A percentile compares a stretch with the other conserved stretches of the same genome.
Evolutionary conservation across 2,888 invertebrate species (phyloP).

Genomic region (Protonemura montana): DNA sequence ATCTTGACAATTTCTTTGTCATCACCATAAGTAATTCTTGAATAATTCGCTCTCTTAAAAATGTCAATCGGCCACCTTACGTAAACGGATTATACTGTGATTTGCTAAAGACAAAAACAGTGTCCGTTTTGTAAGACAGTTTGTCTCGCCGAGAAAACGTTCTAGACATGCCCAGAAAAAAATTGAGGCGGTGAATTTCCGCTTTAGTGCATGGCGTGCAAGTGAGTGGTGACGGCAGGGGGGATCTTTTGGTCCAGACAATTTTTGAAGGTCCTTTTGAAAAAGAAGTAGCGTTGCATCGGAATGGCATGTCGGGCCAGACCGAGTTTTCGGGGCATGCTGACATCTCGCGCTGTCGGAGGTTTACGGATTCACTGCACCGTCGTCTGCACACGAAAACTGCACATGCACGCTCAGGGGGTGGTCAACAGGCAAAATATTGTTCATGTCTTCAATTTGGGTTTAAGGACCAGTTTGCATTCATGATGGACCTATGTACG

Average conservation of each 20-base stretch:
- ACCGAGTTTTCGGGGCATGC: not conserved
- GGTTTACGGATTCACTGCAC: constrained; percentile 34
- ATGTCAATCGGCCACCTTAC: not conserved
- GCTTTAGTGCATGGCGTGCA: not conserved
- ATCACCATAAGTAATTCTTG: not conserved
- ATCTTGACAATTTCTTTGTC: not conserved
- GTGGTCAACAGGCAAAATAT: constrained; percentile 8
- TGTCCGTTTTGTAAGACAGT: not conserved
- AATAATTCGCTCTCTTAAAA: not conserved
- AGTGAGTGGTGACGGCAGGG: not conserved
- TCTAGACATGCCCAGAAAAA: not conserved
- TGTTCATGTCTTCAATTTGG: constrained; percentile 22
- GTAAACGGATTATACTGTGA: not conserved
- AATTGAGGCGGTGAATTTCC: not conserved
- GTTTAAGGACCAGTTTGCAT: constrained; percentile 31
- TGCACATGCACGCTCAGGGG: not conserved
- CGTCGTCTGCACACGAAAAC: not conserved
- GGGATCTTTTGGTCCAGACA: not conserved
- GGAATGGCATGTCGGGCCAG: not conserved
- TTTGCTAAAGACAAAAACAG: not conserved
- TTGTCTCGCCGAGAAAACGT: not conserved
- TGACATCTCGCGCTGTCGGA: not conserved
- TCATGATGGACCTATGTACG: constrained; percentile 19
- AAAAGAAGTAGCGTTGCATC: not conserved
- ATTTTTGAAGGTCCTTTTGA: constrained; percentile 7